A percentile compares a stretch with the other conserved stretches of the same genome.
These are phyloP conservation scores for Ctena decussata DNA, from an alignment of 2,888 invertebrate species.

Conservation along the genomic window DNA sequence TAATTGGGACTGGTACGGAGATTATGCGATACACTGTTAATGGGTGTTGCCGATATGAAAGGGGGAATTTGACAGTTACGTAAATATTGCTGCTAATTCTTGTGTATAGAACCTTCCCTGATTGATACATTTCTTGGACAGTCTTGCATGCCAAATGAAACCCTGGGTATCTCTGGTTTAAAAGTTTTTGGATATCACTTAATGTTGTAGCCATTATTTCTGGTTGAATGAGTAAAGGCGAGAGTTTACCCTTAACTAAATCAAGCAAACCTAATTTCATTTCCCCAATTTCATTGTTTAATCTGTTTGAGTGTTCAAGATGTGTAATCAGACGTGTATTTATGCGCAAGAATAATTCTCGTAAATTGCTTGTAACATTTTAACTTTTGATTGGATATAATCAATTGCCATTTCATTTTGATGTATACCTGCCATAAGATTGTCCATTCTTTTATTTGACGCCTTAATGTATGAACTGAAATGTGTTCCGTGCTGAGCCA, in stretches of 20 bases:
- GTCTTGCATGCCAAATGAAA: conserved; percentile 16
- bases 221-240: conserved; percentile 24
- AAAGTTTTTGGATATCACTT: conserved; percentile 15
- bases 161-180: conserved; percentile 12
- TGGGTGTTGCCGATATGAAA: conserved; percentile 29
- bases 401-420: conserved; percentile 21
- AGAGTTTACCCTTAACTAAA: conserved; percentile 26
- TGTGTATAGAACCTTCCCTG: conserved; percentile 21
- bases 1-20: conserved; percentile 53
- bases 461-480: conserved; percentile 25
- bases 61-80: conserved; percentile 36
- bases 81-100: conserved; percentile 12
- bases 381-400: background rate
- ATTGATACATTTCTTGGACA: conserved; percentile 14
- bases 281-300: conserved; percentile 28
- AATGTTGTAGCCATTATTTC: background rate
- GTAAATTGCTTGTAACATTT: background rate
- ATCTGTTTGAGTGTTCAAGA: conserved; percentile 1
- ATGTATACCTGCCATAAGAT: background rate
- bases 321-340: background rate
- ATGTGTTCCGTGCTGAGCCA: background rate
- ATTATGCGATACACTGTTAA: conserved; percentile 42
- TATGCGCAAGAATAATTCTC: background rate
- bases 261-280: conserved; percentile 19
- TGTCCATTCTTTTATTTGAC: conserved; percentile 17